Evolutionary conservation across 2,797 vertebrate genomes (phyloP).

Genomic region (Danio kyathit): DNA sequence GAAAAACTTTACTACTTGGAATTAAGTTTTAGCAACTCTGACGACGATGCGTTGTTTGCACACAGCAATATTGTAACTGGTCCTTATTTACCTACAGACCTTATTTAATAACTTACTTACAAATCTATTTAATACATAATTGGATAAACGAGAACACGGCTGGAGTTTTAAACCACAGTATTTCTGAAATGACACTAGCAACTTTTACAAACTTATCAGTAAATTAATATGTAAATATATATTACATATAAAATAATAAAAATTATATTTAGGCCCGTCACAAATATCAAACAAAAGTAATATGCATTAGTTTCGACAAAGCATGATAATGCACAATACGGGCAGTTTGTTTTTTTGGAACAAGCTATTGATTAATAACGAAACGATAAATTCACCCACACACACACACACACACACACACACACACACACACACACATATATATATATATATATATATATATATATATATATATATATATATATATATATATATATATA

Average conservation of each 20-base stretch:
- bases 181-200: background rate
- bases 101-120: background rate
- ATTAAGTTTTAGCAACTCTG: background rate
- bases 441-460: too few relatives aligned
- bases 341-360: background rate
- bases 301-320: background rate
- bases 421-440: too few relatives aligned
- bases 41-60: background rate
- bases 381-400: background rate
- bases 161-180: background rate
- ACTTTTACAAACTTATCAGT: background rate
- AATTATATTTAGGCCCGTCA: background rate
- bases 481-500: too few relatives aligned
- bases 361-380: too few relatives aligned
- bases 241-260: background rate
- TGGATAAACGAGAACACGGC: background rate
- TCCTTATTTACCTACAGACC: background rate
- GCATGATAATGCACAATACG: conserved; percentile 1
- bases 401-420: too few relatives aligned
- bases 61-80: background rate
- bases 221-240: too few relatives aligned
- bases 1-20: background rate
- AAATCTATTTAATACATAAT: background rate
- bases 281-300: background rate
- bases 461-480: too few relatives aligned